phyloP scores from a whole-genome alignment of 1,140 invertebrate genomes.

The Coboldia fuscipes region DNA sequence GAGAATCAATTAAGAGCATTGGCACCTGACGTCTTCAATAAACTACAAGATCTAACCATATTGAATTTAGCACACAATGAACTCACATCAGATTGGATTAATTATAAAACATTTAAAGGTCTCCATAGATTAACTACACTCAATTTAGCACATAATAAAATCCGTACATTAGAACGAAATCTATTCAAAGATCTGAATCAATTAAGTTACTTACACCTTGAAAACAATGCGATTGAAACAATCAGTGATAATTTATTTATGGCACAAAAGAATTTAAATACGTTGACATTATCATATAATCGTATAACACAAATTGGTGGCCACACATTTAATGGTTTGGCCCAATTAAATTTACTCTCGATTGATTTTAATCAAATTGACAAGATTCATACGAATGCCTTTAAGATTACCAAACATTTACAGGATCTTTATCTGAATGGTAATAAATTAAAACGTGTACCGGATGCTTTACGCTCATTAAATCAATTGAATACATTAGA shows the following conservation, averaged over 20 bases:
- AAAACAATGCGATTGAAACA: constrained; percentile 62
- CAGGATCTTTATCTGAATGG: constrained; percentile 76
- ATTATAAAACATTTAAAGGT: constrained; percentile 64
- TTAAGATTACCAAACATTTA: constrained; percentile 63
- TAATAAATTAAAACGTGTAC: constrained; percentile 63
- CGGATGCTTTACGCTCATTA: constrained; percentile 60
- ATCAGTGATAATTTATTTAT: constrained; percentile 66
- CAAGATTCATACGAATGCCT: constrained; percentile 51
- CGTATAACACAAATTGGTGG: constrained; percentile 54
- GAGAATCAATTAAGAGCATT: constrained; percentile 74
- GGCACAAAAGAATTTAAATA: constrained; percentile 59
- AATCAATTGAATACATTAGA: constrained; percentile 66
- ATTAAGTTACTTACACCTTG: constrained; percentile 57
- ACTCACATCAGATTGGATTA: constrained; percentile 69
- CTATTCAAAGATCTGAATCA: constrained; percentile 62
- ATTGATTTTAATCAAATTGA: constrained; percentile 67
- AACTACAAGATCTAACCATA: constrained; percentile 55
- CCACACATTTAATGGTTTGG: constrained; percentile 54
- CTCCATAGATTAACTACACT: constrained; percentile 58
- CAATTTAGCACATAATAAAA: constrained; percentile 60
- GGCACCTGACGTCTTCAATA: constrained; percentile 64
- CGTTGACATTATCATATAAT: constrained; percentile 69
- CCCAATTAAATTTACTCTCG: constrained; percentile 52
- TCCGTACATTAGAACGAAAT: constrained; percentile 52
- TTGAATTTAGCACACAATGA: constrained; percentile 73